phyloP scores from a whole-genome alignment of 64 coral and sea anemone genomes.

The Actinia tenebrosa region DNA sequence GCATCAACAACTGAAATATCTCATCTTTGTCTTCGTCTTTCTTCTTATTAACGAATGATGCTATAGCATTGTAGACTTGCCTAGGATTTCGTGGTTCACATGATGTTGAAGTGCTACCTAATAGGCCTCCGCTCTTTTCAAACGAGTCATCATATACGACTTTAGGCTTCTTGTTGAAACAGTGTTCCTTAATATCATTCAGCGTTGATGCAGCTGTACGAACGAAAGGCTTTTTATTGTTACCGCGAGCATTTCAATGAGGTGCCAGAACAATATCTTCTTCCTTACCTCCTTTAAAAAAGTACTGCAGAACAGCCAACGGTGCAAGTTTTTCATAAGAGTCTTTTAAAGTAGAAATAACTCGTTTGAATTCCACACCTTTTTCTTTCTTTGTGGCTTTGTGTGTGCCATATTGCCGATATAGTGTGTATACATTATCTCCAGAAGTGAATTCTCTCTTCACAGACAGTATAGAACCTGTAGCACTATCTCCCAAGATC shows the following conservation, averaged over 20 bases:
- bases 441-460: conserved; percentile 10
- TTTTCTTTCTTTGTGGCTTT: conserved; percentile 39
- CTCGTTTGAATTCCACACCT: conserved; percentile 20
- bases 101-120: neutral
- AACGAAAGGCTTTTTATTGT: conserved; percentile 3
- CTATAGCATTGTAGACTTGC: conserved; percentile 38
- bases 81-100: conserved; percentile 34
- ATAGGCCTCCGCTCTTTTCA: conserved; percentile 15
- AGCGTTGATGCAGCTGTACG: conserved; percentile 23
- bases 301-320: conserved; percentile 32
- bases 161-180: conserved; percentile 19
- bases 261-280: conserved; percentile 20
- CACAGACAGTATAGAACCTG: neutral
- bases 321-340: neutral
- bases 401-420: conserved; percentile 40
- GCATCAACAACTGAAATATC: conserved; percentile 28
- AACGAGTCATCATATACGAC: neutral
- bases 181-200: conserved; percentile 14
- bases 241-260: conserved; percentile 31
- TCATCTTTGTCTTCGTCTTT: conserved; percentile 36
- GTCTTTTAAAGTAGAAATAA: conserved; percentile 30
- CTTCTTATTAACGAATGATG: neutral
- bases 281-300: conserved; percentile 33
- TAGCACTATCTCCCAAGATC: conserved; percentile 22
- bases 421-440: conserved; percentile 23